Percentiles rank a stretch among this genome's conserved stretches.
Evolutionary conservation across 2,888 invertebrate genomes (phyloP).

Genomic region (Meghimatium bilineatum): DNA sequence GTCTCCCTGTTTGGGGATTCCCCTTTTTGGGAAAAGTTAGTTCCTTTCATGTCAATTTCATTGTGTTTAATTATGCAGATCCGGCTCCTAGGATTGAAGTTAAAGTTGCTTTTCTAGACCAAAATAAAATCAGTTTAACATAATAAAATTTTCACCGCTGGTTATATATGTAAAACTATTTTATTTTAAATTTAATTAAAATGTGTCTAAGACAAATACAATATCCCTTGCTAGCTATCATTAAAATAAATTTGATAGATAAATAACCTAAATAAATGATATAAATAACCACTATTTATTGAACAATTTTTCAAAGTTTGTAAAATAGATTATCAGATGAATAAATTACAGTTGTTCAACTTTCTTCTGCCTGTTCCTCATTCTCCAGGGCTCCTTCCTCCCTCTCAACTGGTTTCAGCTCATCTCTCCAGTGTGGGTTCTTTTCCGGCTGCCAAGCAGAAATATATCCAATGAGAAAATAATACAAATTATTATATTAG

Average conservation of each 20-base stretch:
- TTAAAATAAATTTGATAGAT: not conserved
- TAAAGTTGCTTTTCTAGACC: no score
- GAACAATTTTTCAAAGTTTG: not conserved
- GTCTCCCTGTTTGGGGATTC: no score
- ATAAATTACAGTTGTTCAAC: slow-evolving; percentile 36
- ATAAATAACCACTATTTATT: slow-evolving; percentile 8
- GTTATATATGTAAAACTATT: no score
- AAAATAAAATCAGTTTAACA: no score
- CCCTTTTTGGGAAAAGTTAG: no score
- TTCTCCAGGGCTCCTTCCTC: slow-evolving; percentile 40
- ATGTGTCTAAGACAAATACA: no score
- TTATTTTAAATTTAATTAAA: no score
- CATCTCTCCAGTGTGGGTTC: slow-evolving; percentile 55
- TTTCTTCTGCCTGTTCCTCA: slow-evolving; percentile 38
- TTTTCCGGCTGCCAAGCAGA: slow-evolving; percentile 49
- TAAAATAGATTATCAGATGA: not conserved
- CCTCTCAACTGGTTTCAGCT: slow-evolving; percentile 50
- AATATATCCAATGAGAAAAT: not conserved
- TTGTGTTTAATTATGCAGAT: no score
- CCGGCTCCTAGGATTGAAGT: no score
- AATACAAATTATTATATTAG: not conserved
- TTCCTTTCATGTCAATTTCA: no score
- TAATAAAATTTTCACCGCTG: no score
- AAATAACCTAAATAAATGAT: not conserved
- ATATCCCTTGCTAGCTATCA: not conserved